Percentiles rank a stretch among this genome's conserved stretches.
phyloP scores from a whole-genome alignment of 2,113 vertebrate species.

The Dissostichus mawsoni region DNA sequence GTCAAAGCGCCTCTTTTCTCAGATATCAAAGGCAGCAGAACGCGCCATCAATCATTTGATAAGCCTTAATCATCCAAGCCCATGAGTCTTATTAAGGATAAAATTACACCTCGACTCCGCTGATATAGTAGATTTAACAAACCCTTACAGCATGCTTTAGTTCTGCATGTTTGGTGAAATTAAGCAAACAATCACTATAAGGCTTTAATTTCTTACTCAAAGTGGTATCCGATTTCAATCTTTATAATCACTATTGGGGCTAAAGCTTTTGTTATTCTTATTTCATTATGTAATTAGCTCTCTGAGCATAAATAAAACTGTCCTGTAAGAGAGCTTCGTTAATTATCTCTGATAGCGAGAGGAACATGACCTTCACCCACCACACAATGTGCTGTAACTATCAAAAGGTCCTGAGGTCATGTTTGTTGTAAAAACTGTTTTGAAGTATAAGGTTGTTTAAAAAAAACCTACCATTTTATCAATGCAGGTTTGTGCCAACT shows the following conservation, averaged over 20 bases:
- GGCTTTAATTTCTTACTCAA: conserved; percentile 9
- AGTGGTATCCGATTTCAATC: conserved; percentile 21
- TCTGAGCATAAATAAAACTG: conserved; percentile 44
- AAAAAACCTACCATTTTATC: background rate
- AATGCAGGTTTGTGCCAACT: background rate
- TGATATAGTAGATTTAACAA: conserved; percentile 24
- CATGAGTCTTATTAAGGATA: conserved; percentile 31
- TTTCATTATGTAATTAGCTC: conserved; percentile 52
- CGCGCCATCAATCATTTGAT: conserved; percentile 49
- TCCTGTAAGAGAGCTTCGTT: conserved; percentile 47
- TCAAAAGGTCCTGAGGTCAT: conserved; percentile 24
- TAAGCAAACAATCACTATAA: conserved; percentile 20
- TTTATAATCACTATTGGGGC: conserved; percentile 15
- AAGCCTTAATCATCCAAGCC: conserved; percentile 47
- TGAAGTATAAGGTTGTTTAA: background rate
- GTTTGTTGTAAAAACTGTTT: conserved; percentile 23
- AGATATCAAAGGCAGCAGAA: conserved; percentile 27
- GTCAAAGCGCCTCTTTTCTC: conserved; percentile 24
- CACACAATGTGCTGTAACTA: conserved; percentile 20
- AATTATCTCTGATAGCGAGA: conserved; percentile 37
- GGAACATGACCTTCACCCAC: conserved; percentile 51
- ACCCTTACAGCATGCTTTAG: background rate
- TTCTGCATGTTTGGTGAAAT: conserved; percentile 35
- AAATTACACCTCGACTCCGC: conserved; percentile 25
- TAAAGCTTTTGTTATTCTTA: conserved; percentile 32